These are phyloP conservation scores for Myotis pilosus DNA, from an alignment of 2,797 vertebrate species.

Conservation along the genomic window DNA sequence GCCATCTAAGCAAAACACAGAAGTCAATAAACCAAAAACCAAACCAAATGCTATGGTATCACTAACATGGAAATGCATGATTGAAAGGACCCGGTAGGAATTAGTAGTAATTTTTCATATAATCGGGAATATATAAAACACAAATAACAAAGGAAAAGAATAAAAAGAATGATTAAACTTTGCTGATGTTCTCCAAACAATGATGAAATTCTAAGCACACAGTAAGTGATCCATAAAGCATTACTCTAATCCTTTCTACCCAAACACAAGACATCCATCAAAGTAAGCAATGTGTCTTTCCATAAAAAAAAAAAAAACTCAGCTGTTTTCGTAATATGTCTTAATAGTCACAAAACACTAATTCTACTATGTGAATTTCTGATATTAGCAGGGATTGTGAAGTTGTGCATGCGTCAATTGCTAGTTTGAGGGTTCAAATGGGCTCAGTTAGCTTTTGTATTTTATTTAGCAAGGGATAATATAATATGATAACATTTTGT, in stretches of 20 bases:
- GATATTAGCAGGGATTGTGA: conserved; percentile 15
- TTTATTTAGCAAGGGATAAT: background rate
- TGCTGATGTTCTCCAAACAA: background rate
- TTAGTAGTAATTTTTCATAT: conserved; percentile 40
- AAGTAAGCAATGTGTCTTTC: conserved; percentile 18
- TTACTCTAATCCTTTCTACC: background rate
- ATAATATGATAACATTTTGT: background rate
- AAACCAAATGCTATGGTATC: conserved; percentile 74
- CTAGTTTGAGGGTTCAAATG: background rate
- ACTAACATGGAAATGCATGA: conserved; percentile 68
- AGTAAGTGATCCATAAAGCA: conserved; percentile 28
- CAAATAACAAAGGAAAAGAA: conserved; percentile 28
- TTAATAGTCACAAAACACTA: conserved; percentile 38
- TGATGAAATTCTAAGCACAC: conserved; percentile 49
- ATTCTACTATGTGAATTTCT: conserved; percentile 25
- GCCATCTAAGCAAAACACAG: conserved; percentile 16
- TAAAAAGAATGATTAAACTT: conserved; percentile 43
- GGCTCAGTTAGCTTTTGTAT: conserved; percentile 4
- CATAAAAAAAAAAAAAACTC: background rate
- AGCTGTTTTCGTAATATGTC: conserved; percentile 28
- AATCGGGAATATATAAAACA: conserved; percentile 46
- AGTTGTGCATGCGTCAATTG: background rate
- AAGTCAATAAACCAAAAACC: conserved; percentile 37
- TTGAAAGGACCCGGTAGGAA: conserved; percentile 53
- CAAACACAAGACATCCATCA: conserved; percentile 32